Percentiles rank a stretch among this genome's conserved stretches.
Conservation (phyloP, 1,140 invertebrate species). For the Octopus sinensis region DNA sequence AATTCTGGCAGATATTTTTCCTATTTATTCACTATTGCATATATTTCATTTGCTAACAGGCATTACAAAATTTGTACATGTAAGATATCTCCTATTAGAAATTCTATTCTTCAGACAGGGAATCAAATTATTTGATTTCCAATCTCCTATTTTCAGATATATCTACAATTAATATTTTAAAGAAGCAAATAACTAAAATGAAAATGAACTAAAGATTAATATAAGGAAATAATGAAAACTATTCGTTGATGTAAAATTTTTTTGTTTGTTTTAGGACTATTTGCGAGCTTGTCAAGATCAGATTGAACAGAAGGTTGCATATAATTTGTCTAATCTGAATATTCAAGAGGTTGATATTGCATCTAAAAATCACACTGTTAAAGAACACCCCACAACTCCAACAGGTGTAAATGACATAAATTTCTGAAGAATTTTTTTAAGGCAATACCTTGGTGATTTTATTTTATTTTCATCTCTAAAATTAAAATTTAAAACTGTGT, state of each 20-base stretch:
- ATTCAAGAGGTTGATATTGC: conserved; percentile 20
- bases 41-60: too few species aligned
- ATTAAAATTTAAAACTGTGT: too few species aligned
- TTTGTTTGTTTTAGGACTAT: conserved; percentile 65
- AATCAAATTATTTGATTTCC: too few species aligned
- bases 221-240: not conserved
- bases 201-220: not conserved
- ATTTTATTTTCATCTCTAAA: too few species aligned
- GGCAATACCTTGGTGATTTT: too few species aligned
- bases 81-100: too few species aligned
- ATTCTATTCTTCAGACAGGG: too few species aligned
- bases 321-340: conserved; percentile 55
- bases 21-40: too few species aligned
- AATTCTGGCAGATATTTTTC: too few species aligned
- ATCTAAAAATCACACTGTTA: conserved; percentile 36
- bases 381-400: conserved; percentile 74
- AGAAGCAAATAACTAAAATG: not conserved
- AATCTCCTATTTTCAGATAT: too few species aligned
- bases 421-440: conserved; percentile 21
- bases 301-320: conserved; percentile 70
- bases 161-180: too few species aligned
- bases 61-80: too few species aligned
- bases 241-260: not conserved
- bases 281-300: conserved; percentile 71
- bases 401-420: conserved; percentile 67